phyloP scores from a whole-genome alignment of 1,140 invertebrate genomes.

The Caenorhabditis inopinata region DNA sequence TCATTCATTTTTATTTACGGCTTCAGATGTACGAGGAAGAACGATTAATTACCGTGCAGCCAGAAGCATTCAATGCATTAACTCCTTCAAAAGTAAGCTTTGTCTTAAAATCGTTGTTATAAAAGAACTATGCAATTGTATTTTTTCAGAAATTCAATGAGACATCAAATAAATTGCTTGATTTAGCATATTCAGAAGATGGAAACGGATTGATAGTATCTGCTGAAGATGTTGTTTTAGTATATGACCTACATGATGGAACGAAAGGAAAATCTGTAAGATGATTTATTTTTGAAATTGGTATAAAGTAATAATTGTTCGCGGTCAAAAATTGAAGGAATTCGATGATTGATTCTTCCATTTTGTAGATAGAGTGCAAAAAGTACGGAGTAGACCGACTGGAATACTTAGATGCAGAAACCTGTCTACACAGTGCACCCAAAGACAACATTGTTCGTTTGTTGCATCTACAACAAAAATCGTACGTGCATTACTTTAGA shows the following conservation, averaged over 20 bases:
- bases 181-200: background rate
- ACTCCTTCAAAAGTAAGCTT: background rate
- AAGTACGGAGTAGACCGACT: background rate
- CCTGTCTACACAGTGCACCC: background rate
- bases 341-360: background rate
- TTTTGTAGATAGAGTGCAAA: background rate
- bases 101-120: too few relatives aligned
- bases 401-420: background rate
- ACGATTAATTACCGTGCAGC: background rate
- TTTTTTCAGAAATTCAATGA: conserved; percentile 1
- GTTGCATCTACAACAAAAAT: background rate
- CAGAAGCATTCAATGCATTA: background rate
- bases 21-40: background rate
- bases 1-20: too few relatives aligned
- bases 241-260: background rate
- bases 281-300: too few relatives aligned
- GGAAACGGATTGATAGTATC: background rate
- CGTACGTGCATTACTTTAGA: background rate
- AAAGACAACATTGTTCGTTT: background rate
- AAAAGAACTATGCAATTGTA: background rate
- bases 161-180: background rate
- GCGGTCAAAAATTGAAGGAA: too few relatives aligned
- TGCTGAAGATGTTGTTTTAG: background rate
- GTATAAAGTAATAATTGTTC: too few relatives aligned
- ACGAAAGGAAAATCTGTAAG: background rate